Conservation (phyloP, 2,113 vertebrate genomes). For the Nansenia antarctica region DNA sequence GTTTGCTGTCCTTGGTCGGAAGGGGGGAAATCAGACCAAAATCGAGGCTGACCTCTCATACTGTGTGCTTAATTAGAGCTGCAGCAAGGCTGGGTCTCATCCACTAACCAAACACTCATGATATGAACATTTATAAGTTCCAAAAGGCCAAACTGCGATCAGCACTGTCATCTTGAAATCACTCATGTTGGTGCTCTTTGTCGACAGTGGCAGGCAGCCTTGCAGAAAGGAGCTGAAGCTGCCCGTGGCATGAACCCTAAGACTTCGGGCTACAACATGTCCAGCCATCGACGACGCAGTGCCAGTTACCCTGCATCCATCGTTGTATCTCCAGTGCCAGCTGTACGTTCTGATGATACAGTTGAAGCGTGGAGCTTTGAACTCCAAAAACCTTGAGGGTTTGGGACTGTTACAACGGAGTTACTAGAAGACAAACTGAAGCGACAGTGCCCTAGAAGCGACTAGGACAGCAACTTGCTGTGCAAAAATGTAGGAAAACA, state of each 20-base stretch:
- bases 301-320: conserved; percentile 57
- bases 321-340: conserved; percentile 57
- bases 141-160: conserved; percentile 40
- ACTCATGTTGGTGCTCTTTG: not conserved
- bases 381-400: conserved; percentile 47
- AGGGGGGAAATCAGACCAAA: no score
- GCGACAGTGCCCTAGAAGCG: conserved; percentile 34
- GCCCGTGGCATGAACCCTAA: conserved; percentile 36
- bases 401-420: conserved; percentile 42
- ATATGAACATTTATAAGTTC: conserved; percentile 12
- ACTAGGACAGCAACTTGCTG: conserved; percentile 7
- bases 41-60: conserved; percentile 28
- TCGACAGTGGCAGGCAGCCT: conserved; percentile 19
- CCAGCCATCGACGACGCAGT: conserved; percentile 35
- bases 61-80: conserved; percentile 28
- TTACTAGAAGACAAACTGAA: no score
- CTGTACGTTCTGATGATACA: conserved; percentile 53
- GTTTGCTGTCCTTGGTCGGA: no score
- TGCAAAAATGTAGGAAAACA: not conserved
- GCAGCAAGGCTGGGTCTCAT: not conserved
- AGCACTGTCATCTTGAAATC: conserved; percentile 1
- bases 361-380: conserved; percentile 56
- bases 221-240: conserved; percentile 15
- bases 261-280: conserved; percentile 30
- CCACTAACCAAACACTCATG: conserved; percentile 25